Base-by-base conservation (phyloP, 2,113 vertebrate genomes). In the Heterocephalus glaber region DNA sequence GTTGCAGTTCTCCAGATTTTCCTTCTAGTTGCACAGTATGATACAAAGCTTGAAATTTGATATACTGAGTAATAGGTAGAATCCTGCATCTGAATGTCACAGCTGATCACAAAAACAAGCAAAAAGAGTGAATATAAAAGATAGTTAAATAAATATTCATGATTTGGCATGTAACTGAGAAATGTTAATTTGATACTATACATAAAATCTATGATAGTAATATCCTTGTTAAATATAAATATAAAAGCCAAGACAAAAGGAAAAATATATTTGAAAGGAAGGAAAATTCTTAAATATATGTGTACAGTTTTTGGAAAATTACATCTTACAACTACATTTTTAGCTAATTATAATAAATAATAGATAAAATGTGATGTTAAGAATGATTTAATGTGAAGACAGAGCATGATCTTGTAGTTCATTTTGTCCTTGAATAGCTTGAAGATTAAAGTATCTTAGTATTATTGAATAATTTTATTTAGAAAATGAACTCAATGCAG, bases 401-500 rank as follows among this genome's bases (percentile, higher is more conserved):
- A 83, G 0, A 65, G 66, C 80, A 47, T 95, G 94, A 85, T 74
- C 49, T 81, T 90, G 3, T 74, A 87, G 80, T 97, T 96, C 91
- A 58, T 8, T 95, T 90, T 95, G 84, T 92, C 74, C 96, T n/a
- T 96, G 77, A 96, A 63, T 90, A 92, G 83, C 95, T 86, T 63
- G 8, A 26, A 70, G 80, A 77, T 97, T 96, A n/a, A n/a, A n/a
- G n/a, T n/a, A n/a, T n/a, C n/a, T n/a, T n/a, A 85, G 86, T 94
- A 92, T 86, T 96, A 85, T 86, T 95, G 93, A 76, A 77, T 95
- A 98, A 95, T 96, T 0, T 0, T 96, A n/a, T 96, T 98, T 96
- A 97, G 13, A 96, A 97, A 97, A 56, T 96, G 83, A 95, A 84
- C 68, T 97, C 90, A 94, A 56, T 95, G 65, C n/a, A 96, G 56